Base-by-base conservation (phyloP, 35 echinoderm and acorn worm species). In the Apostichopus parvimensis region DNA sequence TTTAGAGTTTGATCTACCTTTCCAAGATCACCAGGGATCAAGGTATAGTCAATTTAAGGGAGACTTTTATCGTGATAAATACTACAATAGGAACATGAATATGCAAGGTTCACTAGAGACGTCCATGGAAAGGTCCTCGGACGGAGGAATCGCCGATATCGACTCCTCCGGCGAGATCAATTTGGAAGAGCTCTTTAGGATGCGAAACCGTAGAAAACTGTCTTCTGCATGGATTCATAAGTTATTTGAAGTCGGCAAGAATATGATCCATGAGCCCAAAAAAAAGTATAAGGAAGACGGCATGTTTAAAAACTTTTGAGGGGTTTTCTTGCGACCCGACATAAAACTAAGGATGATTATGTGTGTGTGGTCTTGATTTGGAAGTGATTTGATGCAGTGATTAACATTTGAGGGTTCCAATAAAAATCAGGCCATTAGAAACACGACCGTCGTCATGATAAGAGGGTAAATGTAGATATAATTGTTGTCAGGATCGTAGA, bases 181-280 rank as follows among this genome's bases (percentile, higher is more conserved):
- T 25, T 75, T 20, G 14, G 57, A 58, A 59, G 81, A 84, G 17
- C 28, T 23, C 21, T 18, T 57, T 22, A 56, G 14, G 14, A 84
- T 84, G 52, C 81, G 54, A 11, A 84, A 15, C 20, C 81, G 54
- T 58, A 84, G 81, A 24, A 84, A 84, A 25, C 81, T 84, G 13
- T 84, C 81, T 6, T 23, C 55, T 21, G 81, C 57, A 0, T 84
- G 55, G 34, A 84, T 84, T 24, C 55, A 84, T 52, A 84, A 84
- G n/a, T 23, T 84, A 21, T 10, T 84, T 20, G 81, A 84, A 59
- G 81, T 84, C 24, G 81, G 81, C 28, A 84, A 84, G 54, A 84
- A 84, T 22, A 59, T 84, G 54, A n/a, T 57, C 18, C 81, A 57
- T 59, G 81, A 84, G 53, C 81, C 81, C 21, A 84, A 58, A 23